These are phyloP conservation scores for Clarias gariepinus DNA, from an alignment of 2,113 vertebrate species.

Conservation along the genomic window DNA sequence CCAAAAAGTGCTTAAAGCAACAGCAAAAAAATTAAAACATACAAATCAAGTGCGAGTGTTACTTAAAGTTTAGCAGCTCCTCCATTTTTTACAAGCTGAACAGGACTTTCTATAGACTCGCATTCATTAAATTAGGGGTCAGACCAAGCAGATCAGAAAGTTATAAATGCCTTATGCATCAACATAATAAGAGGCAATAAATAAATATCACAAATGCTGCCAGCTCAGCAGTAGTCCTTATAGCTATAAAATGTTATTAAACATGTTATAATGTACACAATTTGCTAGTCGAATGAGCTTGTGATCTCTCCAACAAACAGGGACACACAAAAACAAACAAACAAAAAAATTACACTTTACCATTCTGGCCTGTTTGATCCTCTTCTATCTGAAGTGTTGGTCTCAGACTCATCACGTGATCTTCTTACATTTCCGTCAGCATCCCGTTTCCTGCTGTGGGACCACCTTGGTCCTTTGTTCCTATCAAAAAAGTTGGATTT, in stretches of 20 bases:
- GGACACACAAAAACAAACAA: too few species aligned
- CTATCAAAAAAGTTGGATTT: conserved; percentile 52
- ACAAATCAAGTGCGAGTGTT: neutral
- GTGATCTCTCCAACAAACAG: neutral
- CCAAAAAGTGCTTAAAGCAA: neutral
- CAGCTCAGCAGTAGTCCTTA: neutral
- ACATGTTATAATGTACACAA: neutral
- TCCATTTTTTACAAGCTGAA: neutral
- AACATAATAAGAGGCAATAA: neutral
- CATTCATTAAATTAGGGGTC: too few species aligned
- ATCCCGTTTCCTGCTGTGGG: conserved; percentile 81
- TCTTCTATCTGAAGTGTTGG: conserved; percentile 29
- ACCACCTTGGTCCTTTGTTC: conserved; percentile 73
- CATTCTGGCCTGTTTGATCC: conserved; percentile 54
- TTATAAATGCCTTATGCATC: neutral
- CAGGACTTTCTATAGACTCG: neutral
- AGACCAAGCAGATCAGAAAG: neutral
- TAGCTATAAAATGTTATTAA: neutral
- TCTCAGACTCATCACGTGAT: conserved; percentile 45
- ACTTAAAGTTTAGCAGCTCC: neutral
- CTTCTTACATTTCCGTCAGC: conserved; percentile 76
- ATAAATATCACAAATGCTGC: neutral
- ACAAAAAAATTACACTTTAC: neutral
- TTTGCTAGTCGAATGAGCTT: neutral
- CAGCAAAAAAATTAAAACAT: neutral